A percentile compares a stretch with the other conserved stretches of the same genome.
These are phyloP conservation scores for Manduca sexta DNA, from an alignment of 1,140 invertebrate species.

Conservation along the genomic window DNA sequence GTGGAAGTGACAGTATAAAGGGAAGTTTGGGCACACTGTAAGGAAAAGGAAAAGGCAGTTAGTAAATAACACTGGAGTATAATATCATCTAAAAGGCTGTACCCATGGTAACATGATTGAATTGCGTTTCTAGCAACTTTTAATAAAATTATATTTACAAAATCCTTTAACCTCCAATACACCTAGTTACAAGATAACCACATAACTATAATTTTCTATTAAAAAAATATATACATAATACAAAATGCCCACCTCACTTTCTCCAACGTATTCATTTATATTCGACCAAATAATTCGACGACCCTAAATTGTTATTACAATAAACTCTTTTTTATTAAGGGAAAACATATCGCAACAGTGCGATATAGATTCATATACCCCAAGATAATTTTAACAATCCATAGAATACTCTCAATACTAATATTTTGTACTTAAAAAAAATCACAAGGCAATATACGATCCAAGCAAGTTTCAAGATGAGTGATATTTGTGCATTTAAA, in stretches of 20 bases:
- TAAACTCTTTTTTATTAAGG: not conserved
- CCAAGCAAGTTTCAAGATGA: conserved; percentile 25
- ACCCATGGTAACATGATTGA: conserved; percentile 36
- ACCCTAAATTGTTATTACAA: not conserved
- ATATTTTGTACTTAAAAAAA: conserved; percentile 53
- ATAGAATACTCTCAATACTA: conserved; percentile 31
- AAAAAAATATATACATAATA: conserved; percentile 34
- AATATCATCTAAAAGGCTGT: conserved; percentile 25
- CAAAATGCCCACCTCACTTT: conserved; percentile 28
- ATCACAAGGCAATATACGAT: conserved; percentile 47
- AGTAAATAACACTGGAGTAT: conserved; percentile 33
- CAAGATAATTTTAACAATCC: conserved; percentile 29
- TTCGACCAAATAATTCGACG: not conserved
- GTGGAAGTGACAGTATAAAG: too few relatives aligned
- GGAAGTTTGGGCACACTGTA: conserved; percentile 6
- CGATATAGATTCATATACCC: conserved; percentile 11
- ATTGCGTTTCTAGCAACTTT: conserved; percentile 19
- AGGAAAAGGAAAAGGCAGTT: conserved; percentile 9
- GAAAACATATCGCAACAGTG: conserved; percentile 9
- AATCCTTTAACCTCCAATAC: conserved; percentile 23
- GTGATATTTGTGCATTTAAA: conserved; percentile 47
- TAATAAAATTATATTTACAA: conserved; percentile 46
- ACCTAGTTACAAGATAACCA: conserved; percentile 19
- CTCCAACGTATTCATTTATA: not conserved
- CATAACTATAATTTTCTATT: conserved; percentile 23